A percentile compares a stretch with the other conserved stretches of the same genome.
These are phyloP conservation scores for Drosophila bocqueti DNA, from an alignment of 1,140 invertebrate genomes.

Conservation along the genomic window DNA sequence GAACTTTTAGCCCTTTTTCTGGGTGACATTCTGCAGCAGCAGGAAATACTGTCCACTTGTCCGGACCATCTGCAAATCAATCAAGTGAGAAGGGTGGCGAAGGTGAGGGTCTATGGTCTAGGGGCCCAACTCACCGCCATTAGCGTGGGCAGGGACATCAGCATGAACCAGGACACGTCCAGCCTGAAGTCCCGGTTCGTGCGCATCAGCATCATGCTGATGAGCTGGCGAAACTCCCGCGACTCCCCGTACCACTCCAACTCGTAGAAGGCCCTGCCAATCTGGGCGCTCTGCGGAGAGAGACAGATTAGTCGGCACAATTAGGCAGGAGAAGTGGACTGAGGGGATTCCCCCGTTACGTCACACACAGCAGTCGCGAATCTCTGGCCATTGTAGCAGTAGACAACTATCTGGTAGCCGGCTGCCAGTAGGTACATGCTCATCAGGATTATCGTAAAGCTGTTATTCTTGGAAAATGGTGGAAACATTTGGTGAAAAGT, in stretches of 20 bases:
- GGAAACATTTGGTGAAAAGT: neutral
- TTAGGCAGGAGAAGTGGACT: constrained; percentile 4
- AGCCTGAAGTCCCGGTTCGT: constrained; percentile 61
- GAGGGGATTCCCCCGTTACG: neutral
- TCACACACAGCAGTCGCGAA: constrained; percentile 64
- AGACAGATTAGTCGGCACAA: constrained; percentile 20
- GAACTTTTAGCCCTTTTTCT: constrained; percentile 54
- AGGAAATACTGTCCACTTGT: constrained; percentile 78
- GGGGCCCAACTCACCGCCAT: constrained; percentile 66
- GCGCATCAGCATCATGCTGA: constrained; percentile 77
- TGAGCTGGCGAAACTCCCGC: constrained; percentile 68
- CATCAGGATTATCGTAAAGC: constrained; percentile 62
- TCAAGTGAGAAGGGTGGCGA: constrained; percentile 27
- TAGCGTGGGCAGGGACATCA: constrained; percentile 75
- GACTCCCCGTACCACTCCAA: constrained; percentile 70
- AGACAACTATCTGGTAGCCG: constrained; percentile 75
- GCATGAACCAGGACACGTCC: constrained; percentile 77
- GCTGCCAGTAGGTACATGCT: constrained; percentile 67
- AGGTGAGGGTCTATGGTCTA: neutral
- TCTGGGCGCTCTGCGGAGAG: constrained; percentile 62
- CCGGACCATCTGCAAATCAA: constrained; percentile 71
- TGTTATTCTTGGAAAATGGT: constrained; percentile 43
- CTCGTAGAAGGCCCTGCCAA: constrained; percentile 66
- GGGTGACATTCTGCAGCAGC: constrained; percentile 67
- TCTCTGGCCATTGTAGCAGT: constrained; percentile 76